Percentiles rank a stretch among this genome's conserved stretches.
These are phyloP conservation scores for Brevipalpus yothersi DNA, from an alignment of 1,140 invertebrate species.

Conservation along the genomic window DNA sequence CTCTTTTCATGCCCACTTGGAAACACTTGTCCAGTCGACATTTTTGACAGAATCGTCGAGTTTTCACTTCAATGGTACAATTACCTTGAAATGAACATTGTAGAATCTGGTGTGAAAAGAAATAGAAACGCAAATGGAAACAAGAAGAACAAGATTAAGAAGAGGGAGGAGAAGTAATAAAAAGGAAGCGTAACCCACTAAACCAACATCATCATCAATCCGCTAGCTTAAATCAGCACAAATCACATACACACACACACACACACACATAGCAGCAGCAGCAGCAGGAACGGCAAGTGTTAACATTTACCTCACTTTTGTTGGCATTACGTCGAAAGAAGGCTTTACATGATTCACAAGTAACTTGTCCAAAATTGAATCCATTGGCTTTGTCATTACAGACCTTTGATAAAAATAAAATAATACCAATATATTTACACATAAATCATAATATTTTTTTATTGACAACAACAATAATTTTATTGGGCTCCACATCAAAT, in stretches of 20 bases:
- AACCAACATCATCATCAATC: too few species aligned
- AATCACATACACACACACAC: too few species aligned
- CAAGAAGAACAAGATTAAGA: too few species aligned
- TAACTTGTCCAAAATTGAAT: slow-evolving; percentile 92
- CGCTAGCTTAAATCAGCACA: too few species aligned
- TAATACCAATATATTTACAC: too few species aligned
- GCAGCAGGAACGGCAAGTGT: background rate
- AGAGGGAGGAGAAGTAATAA: too few species aligned
- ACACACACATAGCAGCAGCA: background rate
- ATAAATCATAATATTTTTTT: too few species aligned
- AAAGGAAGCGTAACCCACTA: too few species aligned
- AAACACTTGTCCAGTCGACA: slow-evolving; percentile 84
- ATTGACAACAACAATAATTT: too few species aligned
- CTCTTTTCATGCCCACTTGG: slow-evolving; percentile 80
- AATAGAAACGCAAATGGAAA: background rate
- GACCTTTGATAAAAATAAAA: slow-evolving; percentile 17
- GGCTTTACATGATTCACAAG: slow-evolving; percentile 92
- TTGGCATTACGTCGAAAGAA: slow-evolving; percentile 88
- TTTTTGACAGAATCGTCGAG: slow-evolving; percentile 81
- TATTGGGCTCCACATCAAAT: too few species aligned
- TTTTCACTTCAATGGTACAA: slow-evolving; percentile 76
- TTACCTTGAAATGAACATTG: slow-evolving; percentile 78
- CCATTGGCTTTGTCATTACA: slow-evolving; percentile 76
- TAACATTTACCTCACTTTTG: slow-evolving; percentile 43
- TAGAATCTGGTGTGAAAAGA: slow-evolving; percentile 40